phyloP scores from a whole-genome alignment of 1,140 invertebrate species.

The Bombus superbus region DNA sequence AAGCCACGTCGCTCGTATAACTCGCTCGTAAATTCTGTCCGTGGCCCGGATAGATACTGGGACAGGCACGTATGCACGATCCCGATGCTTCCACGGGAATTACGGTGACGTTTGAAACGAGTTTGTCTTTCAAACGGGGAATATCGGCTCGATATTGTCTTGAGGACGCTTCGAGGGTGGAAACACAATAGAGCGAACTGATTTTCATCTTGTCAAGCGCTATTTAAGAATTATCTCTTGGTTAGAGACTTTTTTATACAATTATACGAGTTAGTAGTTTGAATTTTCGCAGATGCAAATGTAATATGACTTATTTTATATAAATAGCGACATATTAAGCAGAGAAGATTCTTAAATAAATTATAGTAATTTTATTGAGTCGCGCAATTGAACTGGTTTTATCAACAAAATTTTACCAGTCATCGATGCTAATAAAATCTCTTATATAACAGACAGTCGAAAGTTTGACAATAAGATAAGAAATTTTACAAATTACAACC shows the following conservation, averaged over 20 bases:
- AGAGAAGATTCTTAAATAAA: no score
- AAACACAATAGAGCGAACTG: background rate
- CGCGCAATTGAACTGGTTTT: no score
- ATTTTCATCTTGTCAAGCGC: background rate
- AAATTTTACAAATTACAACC: background rate
- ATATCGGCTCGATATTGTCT: background rate
- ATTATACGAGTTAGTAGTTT: background rate
- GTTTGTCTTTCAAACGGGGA: background rate
- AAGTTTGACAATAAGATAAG: background rate
- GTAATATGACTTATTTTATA: no score
- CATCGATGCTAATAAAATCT: no score
- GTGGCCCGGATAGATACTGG: background rate
- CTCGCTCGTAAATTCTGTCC: slow-evolving; percentile 16
- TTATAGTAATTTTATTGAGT: no score
- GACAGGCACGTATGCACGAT: background rate
- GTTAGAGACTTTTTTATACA: background rate
- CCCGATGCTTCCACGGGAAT: background rate
- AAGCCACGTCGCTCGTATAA: slow-evolving; percentile 36
- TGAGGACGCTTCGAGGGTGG: no score
- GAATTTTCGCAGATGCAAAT: background rate
- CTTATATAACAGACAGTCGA: no score
- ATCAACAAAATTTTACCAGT: background rate
- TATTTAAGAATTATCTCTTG: background rate
- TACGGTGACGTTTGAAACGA: slow-evolving; percentile 17
- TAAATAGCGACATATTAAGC: no score